Evolutionary conservation across 2,888 invertebrate genomes (phyloP), one percentile per base, ranked within the genome.

Genomic region (Thymelicus lineola): DNA sequence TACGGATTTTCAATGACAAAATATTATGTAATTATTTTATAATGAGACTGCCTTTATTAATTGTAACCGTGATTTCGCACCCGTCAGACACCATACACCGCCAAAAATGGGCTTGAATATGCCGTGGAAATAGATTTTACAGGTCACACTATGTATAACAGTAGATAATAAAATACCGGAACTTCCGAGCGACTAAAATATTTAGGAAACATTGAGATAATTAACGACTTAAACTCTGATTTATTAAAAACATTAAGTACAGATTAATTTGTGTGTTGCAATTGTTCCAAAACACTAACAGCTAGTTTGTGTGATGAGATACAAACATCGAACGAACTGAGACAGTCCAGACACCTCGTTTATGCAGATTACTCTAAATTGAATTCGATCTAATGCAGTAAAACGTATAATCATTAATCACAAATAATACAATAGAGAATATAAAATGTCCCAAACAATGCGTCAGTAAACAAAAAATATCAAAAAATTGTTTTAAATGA

Each of bases 401-500:
- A 48, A 58, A 63, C 48, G n/a, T 48, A 57, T 62, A 48, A 69
- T 17, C 48, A 46, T 38, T 62, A 48, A 69, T 17, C 48, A 46
- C 48, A 57, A 63, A 48, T 48, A 48, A 53, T 59, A 70, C 63
- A 65, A 55, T 71, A 74, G 63, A 71, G 62, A 74, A 69, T 66
- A 73, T 72, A 70, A 74, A 75, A 79, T 71, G 42, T 70, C 65
- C 67, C 58, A 72, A 68, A 70, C 69, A 68, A 71, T 71, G 72
- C 63, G 76, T 75, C 67, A 20, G 71, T 74, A 78, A 61, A 72
- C 48, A 72, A 67, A 67, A 42, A 76, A 73, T 77, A 75, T 78
- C 71, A 79, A 82, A 79, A 77, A 69, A 50, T 35, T 45, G 17
- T 78, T 73, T 74, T 72, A 74, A 77, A 77, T 74, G 75, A 77